Base-by-base conservation (phyloP, 1,140 invertebrate species). In the Leptinotarsa texana region DNA sequence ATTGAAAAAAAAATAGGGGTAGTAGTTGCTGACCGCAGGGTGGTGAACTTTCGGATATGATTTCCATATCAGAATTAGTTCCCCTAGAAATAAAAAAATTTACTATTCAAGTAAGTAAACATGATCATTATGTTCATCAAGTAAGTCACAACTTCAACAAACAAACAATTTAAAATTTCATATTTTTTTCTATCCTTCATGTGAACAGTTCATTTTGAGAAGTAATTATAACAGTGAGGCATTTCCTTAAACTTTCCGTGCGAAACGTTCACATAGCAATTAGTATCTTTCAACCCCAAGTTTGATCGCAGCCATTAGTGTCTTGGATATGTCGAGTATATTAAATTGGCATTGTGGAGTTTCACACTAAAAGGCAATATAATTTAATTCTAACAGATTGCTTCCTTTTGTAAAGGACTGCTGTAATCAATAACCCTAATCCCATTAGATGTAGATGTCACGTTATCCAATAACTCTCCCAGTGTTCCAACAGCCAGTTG, bases 381-480 rank as follows among this genome's bases (percentile, higher is more conserved):
- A 71, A 75, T 75, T 75, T 75, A 75, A 72, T 75, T 75, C 74
- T 72, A 75, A 71, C 74, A 75, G 74, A 75, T 75, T 67, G 62
- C 69, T 74, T 72, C 68, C 74, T 71, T 65, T 66, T 66, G 27
- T 71, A 49, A 72, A 72, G 69, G 69, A 69, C 75, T 74, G 47
- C 21, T 69, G 77, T 73, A 72, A 78, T 69, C 74, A 65, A 69
- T 73, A 78, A 78, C 77, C 77, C 77, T 78, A 78, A 78, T 78
- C 77, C 71, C 77, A 78, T 78, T 78, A 78, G 74, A 75, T 65
- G 73, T 78, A 78, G 74, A 74, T 78, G 77, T 78, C 77, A 76
- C 73, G 74, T 74, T 76, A 74, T 72, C 77, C 73, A 73, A 62
- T 71, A 75, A 70, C 57, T 75, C 70, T 70, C 67, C 65, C 65